Evolutionary conservation across 2,797 vertebrate genomes (phyloP), one percentile per base, ranked within the genome.

Genomic region (Amblyraja radiata): DNA sequence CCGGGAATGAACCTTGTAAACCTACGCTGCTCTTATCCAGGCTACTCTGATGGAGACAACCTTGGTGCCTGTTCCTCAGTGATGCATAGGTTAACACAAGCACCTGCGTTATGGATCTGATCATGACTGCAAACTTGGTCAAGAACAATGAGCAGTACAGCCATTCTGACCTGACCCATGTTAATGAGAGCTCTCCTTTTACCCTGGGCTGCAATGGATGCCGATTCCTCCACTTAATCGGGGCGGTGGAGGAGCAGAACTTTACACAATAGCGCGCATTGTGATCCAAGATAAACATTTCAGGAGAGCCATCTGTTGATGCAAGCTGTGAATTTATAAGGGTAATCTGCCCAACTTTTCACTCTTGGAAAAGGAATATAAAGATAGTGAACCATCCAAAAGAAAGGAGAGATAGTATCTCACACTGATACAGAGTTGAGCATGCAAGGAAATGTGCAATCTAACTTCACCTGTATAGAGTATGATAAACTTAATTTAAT

Each of bases 291-390:
- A 88, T 88, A 88, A 88, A 88, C 61, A 36, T 61, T 18, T 21
- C 84, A 1, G 63, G 84, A 36, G 61, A 88, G n/a, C n/a, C 7
- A 88, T 36, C 84, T 65, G 61, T 39, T 79, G 78, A 79, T 39
- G 78, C 78, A 79, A 79, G 78, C 32, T 79, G 78, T 36, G n/a
- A 88, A 25, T 65, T 65, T 88, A 88, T 88, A 88, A 88, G 84
- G 84, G 84, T 88, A 88, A 88, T 88, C 61, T 88, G 84, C 28
- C 63, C 84, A 88, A 61, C n/a, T 8, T 88, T 88, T 65, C 84
- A 68, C 61, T 65, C 36, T 32, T 88, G 5, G 28, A 88, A 88
- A 63, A 61, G 10, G 4, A 13, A 28, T 61, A n/a, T 58, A 61
- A 3, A 88, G 61, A 88, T 88, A 88, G 8, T 10, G 84, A 65